Evolutionary conservation across 2,113 vertebrate genomes (phyloP), one percentile per base, ranked within the genome.

Genomic region (Pyrgilauda ruficollis): DNA sequence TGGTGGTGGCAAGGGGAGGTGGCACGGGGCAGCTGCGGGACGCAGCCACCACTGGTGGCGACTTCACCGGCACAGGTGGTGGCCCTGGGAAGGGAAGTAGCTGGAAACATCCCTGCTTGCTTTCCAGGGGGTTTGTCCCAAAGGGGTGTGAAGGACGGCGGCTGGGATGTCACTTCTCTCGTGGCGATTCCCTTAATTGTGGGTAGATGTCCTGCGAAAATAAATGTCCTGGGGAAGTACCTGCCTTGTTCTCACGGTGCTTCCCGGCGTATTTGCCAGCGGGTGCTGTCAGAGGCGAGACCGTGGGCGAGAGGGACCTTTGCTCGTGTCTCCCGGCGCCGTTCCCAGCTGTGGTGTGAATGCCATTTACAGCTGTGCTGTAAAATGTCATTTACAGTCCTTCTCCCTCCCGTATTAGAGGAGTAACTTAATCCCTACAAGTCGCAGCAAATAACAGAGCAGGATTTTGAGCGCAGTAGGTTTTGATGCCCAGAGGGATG

Each of bases 131-230:
- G 22, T 59, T 90, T 89, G 44, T 67, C 76, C 64, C 20, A 5
- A 15, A 41, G 66, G 47, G 46, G 13, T 19, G 69, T 21, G 18
- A 37, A 39, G 68, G 20, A 1, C 43, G 16, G 55, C 0, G 1
- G 33, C 19, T 35, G 2, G 18, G 28, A 15, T 9, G 76, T 64
- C 69, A 15, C 20, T 56, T 31, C 18, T n/a, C 43, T 23, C 0
- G 0, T 30, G 12, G 43, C 33, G 4, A 1, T 74, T 67, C 24
- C 67, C 72, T 49, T 4, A 68, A 33, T 30, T 19, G n/a, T 0
- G 2, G 62, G 22, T 23, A 15, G 62, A 88, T 3, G 5, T 67
- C 30, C 35, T 41, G 27, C 1, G 1, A 1, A 61, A 73, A 50
- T 58, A 22, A 52, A 18, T 1, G 31, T 35, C 26, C 69, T 4